phyloP scores from a whole-genome alignment of 2,797 vertebrate species.

The Silurus aristotelis region DNA sequence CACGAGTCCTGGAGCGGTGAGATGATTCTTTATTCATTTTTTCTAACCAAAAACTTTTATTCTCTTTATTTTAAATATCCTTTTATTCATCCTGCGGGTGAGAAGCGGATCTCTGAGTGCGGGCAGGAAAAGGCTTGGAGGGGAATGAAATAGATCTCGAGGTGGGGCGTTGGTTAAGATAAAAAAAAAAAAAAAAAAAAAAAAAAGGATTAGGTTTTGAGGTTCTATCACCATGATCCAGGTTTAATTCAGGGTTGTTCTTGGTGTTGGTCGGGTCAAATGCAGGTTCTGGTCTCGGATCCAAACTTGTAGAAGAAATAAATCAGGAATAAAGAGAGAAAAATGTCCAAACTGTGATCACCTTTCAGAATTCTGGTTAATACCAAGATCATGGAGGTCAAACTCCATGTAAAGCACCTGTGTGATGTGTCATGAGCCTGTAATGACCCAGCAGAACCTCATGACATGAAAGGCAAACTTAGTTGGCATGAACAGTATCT shows the following conservation, averaged over 20 bases:
- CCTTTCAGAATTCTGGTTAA: background rate
- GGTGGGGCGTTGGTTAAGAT: constrained; percentile 51
- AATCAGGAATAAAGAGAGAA: background rate
- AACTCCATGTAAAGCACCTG: background rate
- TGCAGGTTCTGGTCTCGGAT: constrained; percentile 3
- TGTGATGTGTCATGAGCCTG: constrained; percentile 8
- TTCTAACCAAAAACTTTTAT: background rate
- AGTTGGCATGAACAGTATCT: constrained; percentile 8
- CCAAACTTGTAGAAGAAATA: constrained; percentile 41
- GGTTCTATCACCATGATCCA: background rate
- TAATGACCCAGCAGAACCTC: constrained; percentile 23
- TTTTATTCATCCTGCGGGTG: background rate
- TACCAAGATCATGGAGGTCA: background rate
- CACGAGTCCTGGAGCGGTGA: constrained; percentile 35
- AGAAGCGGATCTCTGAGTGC: constrained; percentile 4
- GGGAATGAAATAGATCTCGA: constrained; percentile 27
- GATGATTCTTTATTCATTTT: background rate
- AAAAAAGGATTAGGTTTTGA: background rate
- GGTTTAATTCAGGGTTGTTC: background rate
- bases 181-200: background rate
- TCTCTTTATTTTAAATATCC: background rate
- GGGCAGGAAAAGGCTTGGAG: constrained; percentile 40
- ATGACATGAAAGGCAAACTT: constrained; percentile 27
- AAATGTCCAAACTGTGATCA: constrained; percentile 17
- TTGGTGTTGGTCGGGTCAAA: constrained; percentile 18